Conservation (phyloP, 2,888 invertebrate species). For the Ypsolopha scabrella region DNA sequence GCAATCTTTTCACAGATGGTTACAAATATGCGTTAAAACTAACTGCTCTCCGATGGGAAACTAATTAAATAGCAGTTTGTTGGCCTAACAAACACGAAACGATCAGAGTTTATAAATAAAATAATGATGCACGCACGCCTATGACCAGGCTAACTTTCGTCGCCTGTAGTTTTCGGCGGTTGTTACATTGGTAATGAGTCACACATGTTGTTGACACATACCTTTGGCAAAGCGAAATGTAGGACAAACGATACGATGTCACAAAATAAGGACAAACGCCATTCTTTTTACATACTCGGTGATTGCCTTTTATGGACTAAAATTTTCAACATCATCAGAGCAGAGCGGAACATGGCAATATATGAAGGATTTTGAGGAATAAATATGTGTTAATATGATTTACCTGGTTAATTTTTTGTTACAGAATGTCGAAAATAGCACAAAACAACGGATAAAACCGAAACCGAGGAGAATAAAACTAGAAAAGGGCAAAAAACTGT, state of each 20-base stretch:
- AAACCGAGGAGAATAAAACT: conserved; percentile 10
- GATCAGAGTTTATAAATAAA: conserved; percentile 24
- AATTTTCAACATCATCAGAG: neutral
- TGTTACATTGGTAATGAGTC: conserved; percentile 37
- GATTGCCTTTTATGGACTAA: neutral
- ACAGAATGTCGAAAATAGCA: conserved; percentile 7
- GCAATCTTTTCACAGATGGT: too few species aligned
- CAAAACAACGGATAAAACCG: conserved; percentile 14
- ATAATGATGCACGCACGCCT: conserved; percentile 14
- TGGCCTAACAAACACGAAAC: too few species aligned
- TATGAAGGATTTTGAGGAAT: neutral
- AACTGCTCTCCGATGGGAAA: too few species aligned
- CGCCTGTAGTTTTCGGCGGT: conserved; percentile 14
- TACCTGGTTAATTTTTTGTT: neutral
- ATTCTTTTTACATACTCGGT: too few species aligned
- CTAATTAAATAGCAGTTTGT: too few species aligned
- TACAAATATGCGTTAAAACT: too few species aligned
- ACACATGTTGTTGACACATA: conserved; percentile 16
- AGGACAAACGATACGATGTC: neutral
- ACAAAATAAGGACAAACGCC: neutral
- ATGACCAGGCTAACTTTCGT: conserved; percentile 28
- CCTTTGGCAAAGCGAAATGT: conserved; percentile 15
- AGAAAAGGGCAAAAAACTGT: too few species aligned
- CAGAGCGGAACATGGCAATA: neutral
- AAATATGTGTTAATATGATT: neutral